Base-by-base conservation (phyloP, 2,888 invertebrate species). In the Trachelus troglodyta region DNA sequence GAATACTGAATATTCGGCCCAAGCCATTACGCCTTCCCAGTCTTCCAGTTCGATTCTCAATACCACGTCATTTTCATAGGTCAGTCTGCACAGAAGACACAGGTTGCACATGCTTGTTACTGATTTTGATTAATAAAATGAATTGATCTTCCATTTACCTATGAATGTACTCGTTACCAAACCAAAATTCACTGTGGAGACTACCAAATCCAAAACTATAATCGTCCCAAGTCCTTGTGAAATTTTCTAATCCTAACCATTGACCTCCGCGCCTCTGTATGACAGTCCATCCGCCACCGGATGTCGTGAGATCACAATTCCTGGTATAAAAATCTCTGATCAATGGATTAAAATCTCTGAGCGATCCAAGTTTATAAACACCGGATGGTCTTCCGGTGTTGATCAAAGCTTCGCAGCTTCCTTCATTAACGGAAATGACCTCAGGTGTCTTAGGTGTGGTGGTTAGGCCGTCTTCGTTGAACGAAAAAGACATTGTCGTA, bases 201-300 rank as follows among this genome's bases (percentile, higher is more conserved):
- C 92, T 89, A 0, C 94, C 94, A 84, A 94, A 94, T 3, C 94
- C 94, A 35, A 91, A 84, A 77, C 93, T 93, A 86, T 94, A 94
- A 15, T 93, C 92, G 11, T 90, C 83, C 94, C 94, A 94, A 34
- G 92, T 90, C 75, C 92, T 91, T 81, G 93, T 93, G 83, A 94
- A 94, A 84, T 93, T 93, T 76, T 93, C 92, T 69, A 90, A 90
- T 1, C 86, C 85, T 0, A 87, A 85, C 76, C 87, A 92, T 69
- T 69, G 12, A 80, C 91, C 88, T 73, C 92, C 92, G 74, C 93
- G 90, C 73, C 90, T 88, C 84, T 93, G 93, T 80, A 94, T 92
- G 12, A 94, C 92, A 4, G 94, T 94, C 94, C 94, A 94, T 1
- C 93, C 93, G 1, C 92, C 89, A 1, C 93, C 93, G 35, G 91